A percentile compares a stretch with the other conserved stretches of the same genome.
Conservation (phyloP, 2,888 invertebrate genomes). For the Drosophila neutralis region DNA sequence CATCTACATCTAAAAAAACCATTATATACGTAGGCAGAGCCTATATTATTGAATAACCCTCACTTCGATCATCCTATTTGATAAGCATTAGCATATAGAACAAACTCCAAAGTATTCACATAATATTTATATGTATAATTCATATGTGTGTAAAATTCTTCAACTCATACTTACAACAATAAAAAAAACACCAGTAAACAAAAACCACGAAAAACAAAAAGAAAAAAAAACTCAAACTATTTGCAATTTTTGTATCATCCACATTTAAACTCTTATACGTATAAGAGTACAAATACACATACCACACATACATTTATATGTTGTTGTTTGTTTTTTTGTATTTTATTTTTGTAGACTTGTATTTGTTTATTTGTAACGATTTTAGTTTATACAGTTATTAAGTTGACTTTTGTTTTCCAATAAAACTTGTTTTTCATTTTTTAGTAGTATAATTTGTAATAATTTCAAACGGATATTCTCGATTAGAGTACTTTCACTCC, state of each 20-base stretch:
- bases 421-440: slow-evolving; percentile 69
- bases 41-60: slow-evolving; percentile 64
- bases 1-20: neutral
- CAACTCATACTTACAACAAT: slow-evolving; percentile 47
- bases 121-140: slow-evolving; percentile 74
- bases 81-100: slow-evolving; percentile 60
- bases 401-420: slow-evolving; percentile 71
- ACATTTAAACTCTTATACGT: slow-evolving; percentile 1
- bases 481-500: neutral
- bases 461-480: neutral
- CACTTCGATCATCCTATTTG: slow-evolving; percentile 52
- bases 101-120: slow-evolving; percentile 73
- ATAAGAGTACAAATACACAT: neutral
- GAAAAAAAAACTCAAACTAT: slow-evolving; percentile 4
- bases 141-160: slow-evolving; percentile 42
- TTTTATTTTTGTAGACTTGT: slow-evolving; percentile 40
- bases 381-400: slow-evolving; percentile 50
- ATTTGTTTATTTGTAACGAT: slow-evolving; percentile 29
- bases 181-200: slow-evolving; percentile 36
- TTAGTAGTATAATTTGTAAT: slow-evolving; percentile 32
- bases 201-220: slow-evolving; percentile 17
- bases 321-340: slow-evolving; percentile 44
- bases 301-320: slow-evolving; percentile 24
- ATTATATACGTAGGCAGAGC: slow-evolving; percentile 75
- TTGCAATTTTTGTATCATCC: slow-evolving; percentile 20